Evolutionary conservation across 2,888 invertebrate species (phyloP), one percentile per base, ranked within the genome.

Genomic region (Pseudanteris insignis): DNA sequence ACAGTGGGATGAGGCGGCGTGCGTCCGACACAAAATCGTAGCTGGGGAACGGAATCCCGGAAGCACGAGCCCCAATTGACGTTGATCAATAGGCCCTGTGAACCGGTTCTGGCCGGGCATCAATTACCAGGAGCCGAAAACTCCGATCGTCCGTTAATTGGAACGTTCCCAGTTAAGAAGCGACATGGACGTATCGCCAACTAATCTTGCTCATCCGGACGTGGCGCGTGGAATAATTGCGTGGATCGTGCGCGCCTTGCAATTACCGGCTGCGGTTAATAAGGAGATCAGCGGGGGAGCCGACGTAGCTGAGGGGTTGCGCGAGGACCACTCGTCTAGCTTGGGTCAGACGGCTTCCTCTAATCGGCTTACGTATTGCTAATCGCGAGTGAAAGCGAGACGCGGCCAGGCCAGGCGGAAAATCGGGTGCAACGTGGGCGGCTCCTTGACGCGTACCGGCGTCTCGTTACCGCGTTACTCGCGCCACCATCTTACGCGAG

Each of bases 231-330:
- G 69, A 68, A 71, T 78, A 78, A 77, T 78, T 75, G 74, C 71
- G 71, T 67, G 70, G 70, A 74, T 73, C 61, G 66, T 62, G 61
- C 57, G 64, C 72, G 65, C 63, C 67, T 69, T 65, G 76, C 77
- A 78, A 79, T 78, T 79, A 78, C 72, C 76, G 77, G 70, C 71
- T 76, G 79, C 70, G 78, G 79, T 79, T 79, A 78, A 79, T 79
- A 79, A 79, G 79, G 75, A 78, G 78, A 79, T 79, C 76, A 74
- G 60, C 59, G n/a, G n/a, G n/a, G n/a, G n/a, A n/a, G n/a, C n/a
- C n/a, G n/a, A n/a, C n/a, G n/a, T n/a, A n/a, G n/a, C n/a, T n/a
- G n/a, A n/a, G n/a, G n/a, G n/a, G n/a, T n/a, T n/a, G n/a, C n/a
- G n/a, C n/a, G n/a, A n/a, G n/a, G n/a, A n/a, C n/a, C n/a, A n/a